A percentile compares a stretch with the other conserved stretches of the same genome.
Evolutionary conservation across 1,140 invertebrate species (phyloP).

Genomic region (Hyphantria cunea): DNA sequence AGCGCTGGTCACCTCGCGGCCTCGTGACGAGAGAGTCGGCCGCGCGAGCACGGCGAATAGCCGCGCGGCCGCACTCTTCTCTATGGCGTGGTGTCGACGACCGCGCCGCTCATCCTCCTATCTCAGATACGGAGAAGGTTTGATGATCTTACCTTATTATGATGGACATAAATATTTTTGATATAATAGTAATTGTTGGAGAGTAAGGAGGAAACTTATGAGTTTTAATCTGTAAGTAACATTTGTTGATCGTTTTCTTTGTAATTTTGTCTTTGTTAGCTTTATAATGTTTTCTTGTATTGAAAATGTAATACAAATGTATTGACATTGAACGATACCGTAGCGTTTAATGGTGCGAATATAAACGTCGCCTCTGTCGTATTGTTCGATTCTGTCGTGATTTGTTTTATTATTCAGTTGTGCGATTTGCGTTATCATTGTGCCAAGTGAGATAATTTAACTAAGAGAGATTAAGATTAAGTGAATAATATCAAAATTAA

Average conservation of each 20-base stretch:
- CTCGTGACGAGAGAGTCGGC: constrained; percentile 12
- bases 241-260: constrained; percentile 80
- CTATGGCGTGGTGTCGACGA: no score
- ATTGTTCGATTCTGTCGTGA: constrained; percentile 52
- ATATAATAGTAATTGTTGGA: constrained; percentile 70
- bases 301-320: constrained; percentile 44
- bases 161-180: constrained; percentile 62
- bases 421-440: constrained; percentile 75
- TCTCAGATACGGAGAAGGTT: constrained; percentile 32
- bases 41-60: background rate
- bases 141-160: constrained; percentile 35
- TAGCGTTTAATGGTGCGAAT: constrained; percentile 48
- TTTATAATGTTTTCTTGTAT: constrained; percentile 74
- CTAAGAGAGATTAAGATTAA: constrained; percentile 78
- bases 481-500: constrained; percentile 77
- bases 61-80: no score
- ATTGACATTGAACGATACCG: constrained; percentile 45
- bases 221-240: constrained; percentile 76
- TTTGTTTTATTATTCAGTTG: constrained; percentile 61
- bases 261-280: constrained; percentile 79
- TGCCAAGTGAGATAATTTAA: constrained; percentile 78
- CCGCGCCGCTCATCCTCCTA: constrained; percentile 9
- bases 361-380: constrained; percentile 37
- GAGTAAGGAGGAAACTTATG: constrained; percentile 65
- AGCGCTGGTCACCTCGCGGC: constrained; percentile 8